Evolutionary conservation across 2,797 vertebrate genomes (phyloP).

Genomic region (Enteromius unitaeniatus): DNA sequence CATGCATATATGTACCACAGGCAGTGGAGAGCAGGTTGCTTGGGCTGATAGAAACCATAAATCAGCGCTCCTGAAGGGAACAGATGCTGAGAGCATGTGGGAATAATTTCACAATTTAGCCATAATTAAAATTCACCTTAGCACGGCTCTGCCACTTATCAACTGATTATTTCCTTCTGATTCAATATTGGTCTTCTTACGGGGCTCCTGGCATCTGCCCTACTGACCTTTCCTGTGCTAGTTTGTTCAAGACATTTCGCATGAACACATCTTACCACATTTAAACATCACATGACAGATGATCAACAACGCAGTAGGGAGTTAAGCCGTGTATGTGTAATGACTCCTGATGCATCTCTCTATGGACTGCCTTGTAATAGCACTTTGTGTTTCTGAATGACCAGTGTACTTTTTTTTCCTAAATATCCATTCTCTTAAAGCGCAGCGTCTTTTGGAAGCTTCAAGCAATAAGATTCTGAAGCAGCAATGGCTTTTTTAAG

Average conservation of each 20-base stretch:
- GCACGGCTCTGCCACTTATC: slow-evolving; percentile 81
- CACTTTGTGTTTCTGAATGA: neutral
- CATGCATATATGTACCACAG: slow-evolving; percentile 70
- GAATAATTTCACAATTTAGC: slow-evolving; percentile 91
- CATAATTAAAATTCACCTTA: slow-evolving; percentile 93
- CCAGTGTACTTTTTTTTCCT: neutral
- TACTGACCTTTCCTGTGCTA: slow-evolving; percentile 2
- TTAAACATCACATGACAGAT: slow-evolving; percentile 42
- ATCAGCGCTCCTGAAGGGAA: slow-evolving; percentile 90
- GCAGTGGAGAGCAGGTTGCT: slow-evolving; percentile 85
- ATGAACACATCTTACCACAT: slow-evolving; percentile 18
- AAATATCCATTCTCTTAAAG: neutral
- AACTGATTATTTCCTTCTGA: slow-evolving; percentile 72
- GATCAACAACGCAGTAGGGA: slow-evolving; percentile 38
- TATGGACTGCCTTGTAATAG: neutral
- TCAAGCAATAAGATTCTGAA: neutral
- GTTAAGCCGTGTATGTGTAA: slow-evolving; percentile 32
- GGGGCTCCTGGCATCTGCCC: slow-evolving; percentile 19
- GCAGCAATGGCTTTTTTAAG: neutral
- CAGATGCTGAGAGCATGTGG: slow-evolving; percentile 89
- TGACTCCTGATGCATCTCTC: slow-evolving; percentile 25
- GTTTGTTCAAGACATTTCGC: slow-evolving; percentile 44
- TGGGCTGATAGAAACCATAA: slow-evolving; percentile 88
- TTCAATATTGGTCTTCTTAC: slow-evolving; percentile 45
- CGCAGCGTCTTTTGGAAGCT: neutral